Percentiles rank a stretch among this genome's conserved stretches.
phyloP scores from a whole-genome alignment of 2,113 vertebrate species.

The Castor canadensis region DNA sequence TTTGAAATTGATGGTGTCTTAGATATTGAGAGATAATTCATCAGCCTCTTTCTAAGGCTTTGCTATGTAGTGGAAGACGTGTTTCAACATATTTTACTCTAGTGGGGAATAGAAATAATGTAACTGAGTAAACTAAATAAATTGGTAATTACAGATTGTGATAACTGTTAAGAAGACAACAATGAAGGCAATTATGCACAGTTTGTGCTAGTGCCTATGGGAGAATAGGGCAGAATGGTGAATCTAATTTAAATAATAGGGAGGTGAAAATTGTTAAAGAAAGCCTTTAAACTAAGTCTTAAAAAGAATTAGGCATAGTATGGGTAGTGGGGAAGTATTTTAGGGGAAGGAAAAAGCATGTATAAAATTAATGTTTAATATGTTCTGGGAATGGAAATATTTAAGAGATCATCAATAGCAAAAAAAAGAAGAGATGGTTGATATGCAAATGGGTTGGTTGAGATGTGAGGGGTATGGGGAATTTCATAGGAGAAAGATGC shows the following conservation, averaged over 20 bases:
- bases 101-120: not conserved
- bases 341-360: not conserved
- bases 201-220: not conserved
- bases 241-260: not conserved
- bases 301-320: not conserved
- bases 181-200: not conserved
- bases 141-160: not conserved
- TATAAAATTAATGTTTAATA: not conserved
- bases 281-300: not conserved
- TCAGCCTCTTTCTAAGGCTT: not conserved
- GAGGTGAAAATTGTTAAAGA: not conserved
- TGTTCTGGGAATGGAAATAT: not conserved
- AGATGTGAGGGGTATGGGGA: too few species aligned
- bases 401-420: not conserved
- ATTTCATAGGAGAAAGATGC: not conserved
- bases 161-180: constrained; percentile 11
- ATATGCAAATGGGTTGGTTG: not conserved
- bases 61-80: not conserved
- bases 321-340: not conserved
- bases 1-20: not conserved
- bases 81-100: not conserved
- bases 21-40: not conserved
- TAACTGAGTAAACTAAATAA: constrained; percentile 37
- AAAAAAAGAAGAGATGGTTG: not conserved
- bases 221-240: not conserved